These are phyloP conservation scores for Torymus aiolomorphi DNA, from an alignment of 2,888 invertebrate species.

Conservation along the genomic window DNA sequence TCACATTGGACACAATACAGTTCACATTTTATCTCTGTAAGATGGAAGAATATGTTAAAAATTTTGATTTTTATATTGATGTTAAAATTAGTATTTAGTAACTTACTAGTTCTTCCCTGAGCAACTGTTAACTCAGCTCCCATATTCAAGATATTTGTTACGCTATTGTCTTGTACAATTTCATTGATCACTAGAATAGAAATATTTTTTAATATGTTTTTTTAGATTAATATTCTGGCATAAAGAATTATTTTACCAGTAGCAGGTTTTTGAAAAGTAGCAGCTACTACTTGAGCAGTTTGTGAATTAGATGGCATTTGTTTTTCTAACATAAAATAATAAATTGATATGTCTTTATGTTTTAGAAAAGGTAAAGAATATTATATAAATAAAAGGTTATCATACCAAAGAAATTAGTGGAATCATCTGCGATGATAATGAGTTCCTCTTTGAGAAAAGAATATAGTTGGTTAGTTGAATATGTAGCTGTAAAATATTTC, in stretches of 20 bases:
- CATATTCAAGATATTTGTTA: conserved; percentile 48
- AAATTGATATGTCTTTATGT: conserved; percentile 1
- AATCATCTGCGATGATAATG: conserved; percentile 55
- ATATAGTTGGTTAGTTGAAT: conserved; percentile 52
- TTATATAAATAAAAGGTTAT: conserved; percentile 5
- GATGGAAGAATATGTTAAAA: not conserved
- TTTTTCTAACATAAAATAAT: conserved; percentile 43
- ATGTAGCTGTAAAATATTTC: conserved; percentile 54
- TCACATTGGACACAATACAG: conserved; percentile 54
- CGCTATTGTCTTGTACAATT: conserved; percentile 49
- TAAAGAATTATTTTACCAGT: conserved; percentile 36
- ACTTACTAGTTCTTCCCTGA: conserved; percentile 57
- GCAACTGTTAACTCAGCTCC: conserved; percentile 54
- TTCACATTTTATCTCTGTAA: conserved; percentile 57
- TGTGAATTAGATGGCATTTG: conserved; percentile 52
- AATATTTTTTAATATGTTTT: not conserved
- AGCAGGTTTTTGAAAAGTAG: conserved; percentile 40
- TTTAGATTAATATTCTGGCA: not conserved
- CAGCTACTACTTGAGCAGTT: conserved; percentile 32
- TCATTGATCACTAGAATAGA: conserved; percentile 35
- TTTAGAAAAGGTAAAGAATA: conserved; percentile 12
- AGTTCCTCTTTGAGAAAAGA: conserved; percentile 54
- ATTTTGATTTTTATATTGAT: not conserved
- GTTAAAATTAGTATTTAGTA: conserved; percentile 2
- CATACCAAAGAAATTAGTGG: conserved; percentile 53